Conservation (phyloP, 2,113 vertebrate genomes). For the Oenanthe melanoleuca region DNA sequence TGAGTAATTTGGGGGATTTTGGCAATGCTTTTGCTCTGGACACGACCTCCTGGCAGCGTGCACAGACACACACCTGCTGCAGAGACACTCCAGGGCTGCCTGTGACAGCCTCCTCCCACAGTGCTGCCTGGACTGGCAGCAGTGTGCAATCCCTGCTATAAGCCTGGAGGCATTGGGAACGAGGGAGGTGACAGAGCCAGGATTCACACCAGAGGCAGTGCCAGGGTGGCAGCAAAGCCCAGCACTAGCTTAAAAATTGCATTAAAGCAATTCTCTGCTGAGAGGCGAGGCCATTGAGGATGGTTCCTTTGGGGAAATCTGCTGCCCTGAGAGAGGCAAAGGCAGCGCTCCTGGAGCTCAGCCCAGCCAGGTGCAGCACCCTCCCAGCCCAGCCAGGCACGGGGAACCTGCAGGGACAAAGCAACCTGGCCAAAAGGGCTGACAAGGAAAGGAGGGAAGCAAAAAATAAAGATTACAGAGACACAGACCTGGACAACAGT, state of each 20-base stretch:
- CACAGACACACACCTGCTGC: background rate
- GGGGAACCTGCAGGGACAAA: background rate
- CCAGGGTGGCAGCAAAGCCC: background rate
- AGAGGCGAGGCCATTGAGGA: accelerated
- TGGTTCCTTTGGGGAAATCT: background rate
- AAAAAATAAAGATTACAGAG: background rate
- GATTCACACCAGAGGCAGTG: background rate
- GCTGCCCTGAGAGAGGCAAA: background rate
- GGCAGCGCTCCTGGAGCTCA: accelerated
- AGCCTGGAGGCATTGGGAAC: background rate
- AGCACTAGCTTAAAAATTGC: background rate
- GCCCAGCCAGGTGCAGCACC: accelerated
- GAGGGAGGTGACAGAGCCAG: accelerated
- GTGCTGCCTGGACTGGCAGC: background rate
- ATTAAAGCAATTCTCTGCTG: background rate
- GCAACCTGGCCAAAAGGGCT: background rate
- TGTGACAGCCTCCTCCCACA: background rate
- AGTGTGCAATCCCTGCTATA: background rate
- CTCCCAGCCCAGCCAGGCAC: background rate
- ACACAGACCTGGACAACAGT: background rate
- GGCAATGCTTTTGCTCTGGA: background rate
- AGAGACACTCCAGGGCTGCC: accelerated
- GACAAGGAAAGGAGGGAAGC: background rate
- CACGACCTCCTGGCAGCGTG: background rate
- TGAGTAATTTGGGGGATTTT: no score